Base-by-base conservation (phyloP, 2,113 vertebrate species). In the Anthoscopus minutus region DNA sequence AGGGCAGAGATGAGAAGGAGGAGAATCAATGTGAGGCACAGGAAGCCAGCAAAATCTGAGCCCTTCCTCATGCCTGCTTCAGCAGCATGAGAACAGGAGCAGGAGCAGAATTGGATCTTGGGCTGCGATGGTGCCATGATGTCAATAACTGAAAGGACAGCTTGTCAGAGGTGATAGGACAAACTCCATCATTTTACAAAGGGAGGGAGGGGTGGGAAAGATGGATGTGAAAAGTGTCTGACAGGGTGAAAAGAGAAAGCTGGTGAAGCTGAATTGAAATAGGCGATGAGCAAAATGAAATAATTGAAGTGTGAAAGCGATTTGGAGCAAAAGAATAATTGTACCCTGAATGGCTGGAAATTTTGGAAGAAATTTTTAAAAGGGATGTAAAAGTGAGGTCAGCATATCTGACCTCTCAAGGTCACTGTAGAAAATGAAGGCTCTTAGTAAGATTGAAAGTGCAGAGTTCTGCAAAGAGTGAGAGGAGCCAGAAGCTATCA, bases 131-230 rank as follows among this genome's bases (percentile, higher is more conserved):
- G 72, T 92, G 69, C 83, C 73, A 2, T 35, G 60, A 40, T 91
- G 73, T 61, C 86, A 79, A 2, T 48, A 60, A 31, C 51, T 57
- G 64, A 60, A 77, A 48, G 83, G 78, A 95, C 8, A 15, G 20
- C 37, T 71, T 91, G 88, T 78, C 89, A 96, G 91, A 87, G 47
- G 53, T 78, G 89, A 65, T 14, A 93, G 93, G 57, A 96, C 73
- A 93, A 94, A 79, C 73, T 16, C n/a, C 10, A 11, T 76, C 38
- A 45, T 70, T 88, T 81, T 30, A 22, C 47, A 92, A 40, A 89
- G 73, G 79, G 24, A 77, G 42, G 42, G 25, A 86, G 40, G 38
- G 33, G 3, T 44, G 86, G 64, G 69, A 61, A 86, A 71, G 71
- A 93, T 35, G 67, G 47, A 88, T 87, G 57, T 84, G 44, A 80